Percentiles rank a stretch among this genome's conserved stretches.
phyloP scores from a whole-genome alignment of 2,113 vertebrate species.

The Tetraodon nigroviridis region DNA sequence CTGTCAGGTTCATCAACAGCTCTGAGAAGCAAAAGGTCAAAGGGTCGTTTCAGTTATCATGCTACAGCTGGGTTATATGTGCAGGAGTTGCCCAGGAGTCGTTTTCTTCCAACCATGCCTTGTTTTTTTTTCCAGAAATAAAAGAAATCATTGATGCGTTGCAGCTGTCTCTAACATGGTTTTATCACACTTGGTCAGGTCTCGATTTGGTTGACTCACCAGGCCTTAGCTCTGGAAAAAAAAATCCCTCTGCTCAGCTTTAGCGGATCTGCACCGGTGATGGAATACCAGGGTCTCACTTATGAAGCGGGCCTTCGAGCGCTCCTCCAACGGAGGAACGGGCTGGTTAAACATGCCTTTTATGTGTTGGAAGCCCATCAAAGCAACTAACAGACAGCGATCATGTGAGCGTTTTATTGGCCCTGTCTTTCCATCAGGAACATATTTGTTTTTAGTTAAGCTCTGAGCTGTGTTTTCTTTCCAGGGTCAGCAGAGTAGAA shows the following conservation, averaged over 20 bases:
- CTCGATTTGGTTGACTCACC: constrained; percentile 19
- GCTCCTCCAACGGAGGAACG: constrained; percentile 29
- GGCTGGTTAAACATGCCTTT: constrained; percentile 61
- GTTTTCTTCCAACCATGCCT: background rate
- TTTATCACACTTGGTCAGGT: constrained; percentile 10
- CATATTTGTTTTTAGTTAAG: constrained; percentile 32
- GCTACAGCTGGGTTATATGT: background rate
- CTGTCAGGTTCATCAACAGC: no score
- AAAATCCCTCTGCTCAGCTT: constrained; percentile 46
- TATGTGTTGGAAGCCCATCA: constrained; percentile 52
- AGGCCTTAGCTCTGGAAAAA: constrained; percentile 12
- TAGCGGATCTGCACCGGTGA: constrained; percentile 19
- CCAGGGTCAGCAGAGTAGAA: background rate
- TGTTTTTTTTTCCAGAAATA: constrained; percentile 3
- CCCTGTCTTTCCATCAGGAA: background rate
- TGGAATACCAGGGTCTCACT: constrained; percentile 53
- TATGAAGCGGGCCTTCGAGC: constrained; percentile 58
- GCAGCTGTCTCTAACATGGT: constrained; percentile 2
- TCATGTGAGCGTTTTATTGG: constrained; percentile 2
- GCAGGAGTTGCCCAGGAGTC: background rate
- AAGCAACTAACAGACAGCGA: constrained; percentile 25
- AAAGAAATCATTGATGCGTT: background rate
- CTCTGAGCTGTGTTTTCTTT: background rate
- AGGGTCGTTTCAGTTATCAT: no score
- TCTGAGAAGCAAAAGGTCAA: no score